Conservation (phyloP, 2,113 vertebrate species). For the Bubo bubo region DNA sequence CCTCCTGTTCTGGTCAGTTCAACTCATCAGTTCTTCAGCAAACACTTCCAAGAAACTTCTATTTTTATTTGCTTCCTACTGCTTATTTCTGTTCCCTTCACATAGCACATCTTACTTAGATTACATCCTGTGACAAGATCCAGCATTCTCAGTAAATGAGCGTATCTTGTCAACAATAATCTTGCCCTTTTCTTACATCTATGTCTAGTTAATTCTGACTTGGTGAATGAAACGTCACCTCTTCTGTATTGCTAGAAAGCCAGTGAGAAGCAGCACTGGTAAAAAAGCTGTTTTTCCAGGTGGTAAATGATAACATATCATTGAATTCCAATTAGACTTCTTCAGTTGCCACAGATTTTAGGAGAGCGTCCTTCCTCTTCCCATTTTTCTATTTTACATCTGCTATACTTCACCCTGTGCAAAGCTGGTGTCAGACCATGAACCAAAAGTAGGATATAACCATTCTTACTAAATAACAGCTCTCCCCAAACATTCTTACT, state of each 20-base stretch:
- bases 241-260: not conserved
- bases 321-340: not conserved
- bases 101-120: not conserved
- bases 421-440: not conserved
- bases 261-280: not conserved
- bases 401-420: accelerated
- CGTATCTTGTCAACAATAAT: not conserved
- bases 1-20: not conserved
- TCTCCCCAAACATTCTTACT: not conserved
- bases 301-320: not conserved
- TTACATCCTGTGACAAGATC: not conserved
- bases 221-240: not conserved
- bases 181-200: not conserved
- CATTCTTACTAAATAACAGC: not conserved
- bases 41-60: not conserved
- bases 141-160: not conserved
- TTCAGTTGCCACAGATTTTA: not conserved
- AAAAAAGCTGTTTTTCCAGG: not conserved
- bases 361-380: accelerated
- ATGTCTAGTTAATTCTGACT: not conserved
- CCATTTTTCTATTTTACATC: not conserved
- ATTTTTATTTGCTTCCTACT: not conserved
- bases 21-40: not conserved
- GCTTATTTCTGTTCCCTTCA: not conserved
- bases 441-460: not conserved